Percentiles rank a stretch among this genome's conserved stretches.
These are phyloP conservation scores for Glaucomys volans DNA, from an alignment of 2,113 vertebrate genomes.

Conservation along the genomic window DNA sequence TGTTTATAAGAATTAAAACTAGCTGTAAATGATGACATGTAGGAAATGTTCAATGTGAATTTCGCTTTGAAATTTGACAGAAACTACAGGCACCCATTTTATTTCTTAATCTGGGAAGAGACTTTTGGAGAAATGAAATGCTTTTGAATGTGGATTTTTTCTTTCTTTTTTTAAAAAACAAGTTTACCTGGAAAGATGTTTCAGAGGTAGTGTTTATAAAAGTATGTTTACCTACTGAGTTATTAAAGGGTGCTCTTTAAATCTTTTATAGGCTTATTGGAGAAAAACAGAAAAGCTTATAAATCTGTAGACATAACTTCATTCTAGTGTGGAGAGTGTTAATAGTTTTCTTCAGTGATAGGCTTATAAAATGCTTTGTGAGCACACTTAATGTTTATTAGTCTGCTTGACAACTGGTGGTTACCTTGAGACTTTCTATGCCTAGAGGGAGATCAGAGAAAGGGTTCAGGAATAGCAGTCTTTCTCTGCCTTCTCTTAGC, in stretches of 20 bases:
- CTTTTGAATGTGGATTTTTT: constrained; percentile 48
- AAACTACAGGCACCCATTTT: constrained; percentile 23
- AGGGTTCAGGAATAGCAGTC: background rate
- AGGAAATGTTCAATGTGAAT: constrained; percentile 10
- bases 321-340: constrained; percentile 16
- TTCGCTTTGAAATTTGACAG: background rate
- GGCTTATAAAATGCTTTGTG: background rate
- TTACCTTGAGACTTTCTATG: background rate
- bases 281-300: constrained; percentile 3
- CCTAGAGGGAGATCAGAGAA: background rate
- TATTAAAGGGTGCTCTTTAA: constrained; percentile 50
- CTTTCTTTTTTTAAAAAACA: background rate
- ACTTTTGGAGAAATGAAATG: constrained; percentile 7
- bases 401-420: background rate
- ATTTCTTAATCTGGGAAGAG: constrained; percentile 39
- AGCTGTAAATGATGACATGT: background rate
- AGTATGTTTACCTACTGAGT: background rate
- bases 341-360: constrained; percentile 21
- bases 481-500: background rate
- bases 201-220: background rate
- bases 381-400: background rate
- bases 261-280: constrained; percentile 31
- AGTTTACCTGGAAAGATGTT: constrained; percentile 43
- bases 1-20: constrained; percentile 37
- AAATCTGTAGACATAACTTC: background rate